Conservation (phyloP, 2,113 vertebrate genomes). For the Carettochelys insculpta region DNA sequence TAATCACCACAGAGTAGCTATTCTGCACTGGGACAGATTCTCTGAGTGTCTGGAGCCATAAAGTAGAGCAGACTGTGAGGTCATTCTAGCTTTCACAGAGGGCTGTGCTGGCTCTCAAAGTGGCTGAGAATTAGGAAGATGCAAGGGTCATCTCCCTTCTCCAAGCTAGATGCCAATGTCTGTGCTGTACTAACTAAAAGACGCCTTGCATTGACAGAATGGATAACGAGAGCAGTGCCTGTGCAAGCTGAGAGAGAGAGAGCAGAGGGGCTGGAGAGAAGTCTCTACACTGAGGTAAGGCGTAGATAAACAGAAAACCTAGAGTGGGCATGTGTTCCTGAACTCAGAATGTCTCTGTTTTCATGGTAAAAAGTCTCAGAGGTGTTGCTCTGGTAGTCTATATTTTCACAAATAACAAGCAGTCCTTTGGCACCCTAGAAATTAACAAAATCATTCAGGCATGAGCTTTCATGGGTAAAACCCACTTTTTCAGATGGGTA, state of each 20-base stretch:
- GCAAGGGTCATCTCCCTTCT: neutral
- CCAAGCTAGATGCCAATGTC: neutral
- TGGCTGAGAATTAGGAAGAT: neutral
- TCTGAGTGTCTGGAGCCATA: neutral
- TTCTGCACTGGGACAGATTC: neutral
- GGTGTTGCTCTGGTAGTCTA: no score
- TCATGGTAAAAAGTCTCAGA: no score
- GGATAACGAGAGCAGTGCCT: neutral
- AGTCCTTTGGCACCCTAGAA: no score
- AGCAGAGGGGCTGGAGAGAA: neutral
- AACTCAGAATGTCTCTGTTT: slow-evolving; percentile 8
- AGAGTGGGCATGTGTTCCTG: neutral
- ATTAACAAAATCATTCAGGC: no score
- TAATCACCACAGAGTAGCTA: neutral
- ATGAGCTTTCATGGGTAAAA: no score
- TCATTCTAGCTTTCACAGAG: neutral
- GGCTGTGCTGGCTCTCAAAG: neutral
- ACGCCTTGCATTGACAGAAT: neutral
- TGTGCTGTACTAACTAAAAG: neutral
- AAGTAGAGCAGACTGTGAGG: neutral
- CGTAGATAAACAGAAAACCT: neutral
- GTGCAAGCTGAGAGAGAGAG: neutral
- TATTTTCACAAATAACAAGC: no score
- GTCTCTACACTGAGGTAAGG: neutral
- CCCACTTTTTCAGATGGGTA: no score